Base-by-base conservation (phyloP, 2,797 vertebrate species). In the Falco peregrinus region DNA sequence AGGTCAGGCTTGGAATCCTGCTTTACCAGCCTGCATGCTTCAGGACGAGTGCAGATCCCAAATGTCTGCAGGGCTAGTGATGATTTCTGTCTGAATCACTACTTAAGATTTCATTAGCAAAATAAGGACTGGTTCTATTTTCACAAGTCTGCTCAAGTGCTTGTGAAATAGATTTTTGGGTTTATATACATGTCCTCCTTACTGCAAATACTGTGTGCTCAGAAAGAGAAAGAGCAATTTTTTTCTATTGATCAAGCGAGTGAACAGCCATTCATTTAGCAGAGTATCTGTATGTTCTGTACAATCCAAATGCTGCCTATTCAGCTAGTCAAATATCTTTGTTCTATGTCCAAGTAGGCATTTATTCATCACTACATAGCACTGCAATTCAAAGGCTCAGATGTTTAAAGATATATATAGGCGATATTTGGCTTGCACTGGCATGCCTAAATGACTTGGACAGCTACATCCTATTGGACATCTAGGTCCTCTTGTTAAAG, bases 401-500 rank as follows among this genome's bases (percentile, higher is more conserved):
- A 96, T 97, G 96, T 95, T 96, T 94, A 91, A 95, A 93, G 89
- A 92, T 94, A 96, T 92, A 96, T 96, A 95, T 94, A 97, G 97
- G 83, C 74, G 0, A 81, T 88, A 81, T 75, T 81, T 91, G 79
- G 79, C 84, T 94, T 79, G 69, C 59, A 48, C 45, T 91, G 91
- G 87, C 94, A 53, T 10, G 76, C 43, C 82, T 76, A 35, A 63
- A 65, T 53, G 39, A 64, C 84, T 93, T 64, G 95, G 87, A 81
- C 73, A 75, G 86, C 90, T 70, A 93, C 54, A 65, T 73, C 28
- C 73, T 10, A 18, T 89, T 4, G 80, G 85, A 63, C 4, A 0
- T 73, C 77, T 87, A 28, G 84, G 51, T 76, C 54, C 70, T 81
- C 60, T 59, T 59, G 39, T 47, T 89, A 69, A 80, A 87, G 50